A percentile compares a stretch with the other conserved stretches of the same genome.
These are phyloP conservation scores for Echinarachnius parma DNA, from an alignment of 53 echinoderm and acorn worm genomes.

Conservation along the genomic window DNA sequence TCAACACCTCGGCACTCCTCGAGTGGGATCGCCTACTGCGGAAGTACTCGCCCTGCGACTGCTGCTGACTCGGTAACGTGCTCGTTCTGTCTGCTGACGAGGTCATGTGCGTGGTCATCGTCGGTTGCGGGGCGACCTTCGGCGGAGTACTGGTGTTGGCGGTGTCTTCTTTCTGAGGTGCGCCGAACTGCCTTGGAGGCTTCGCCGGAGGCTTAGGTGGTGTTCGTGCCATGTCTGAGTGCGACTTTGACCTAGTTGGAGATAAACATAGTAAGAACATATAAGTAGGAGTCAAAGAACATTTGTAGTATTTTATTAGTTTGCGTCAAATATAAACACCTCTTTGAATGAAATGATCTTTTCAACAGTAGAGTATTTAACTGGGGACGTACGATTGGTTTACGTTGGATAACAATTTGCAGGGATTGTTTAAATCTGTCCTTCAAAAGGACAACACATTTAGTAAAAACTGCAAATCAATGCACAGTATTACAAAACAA, in stretches of 20 bases:
- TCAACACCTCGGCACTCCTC: conserved; percentile 68
- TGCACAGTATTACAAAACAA: no score
- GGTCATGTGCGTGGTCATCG: no score
- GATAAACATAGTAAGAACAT: background rate
- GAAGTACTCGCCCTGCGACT: conserved; percentile 26
- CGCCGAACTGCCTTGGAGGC: conserved; percentile 49
- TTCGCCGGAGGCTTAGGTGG: conserved; percentile 31
- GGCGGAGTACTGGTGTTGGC: conserved; percentile 28
- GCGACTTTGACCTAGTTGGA: conserved; percentile 64
- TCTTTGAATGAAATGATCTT: no score
- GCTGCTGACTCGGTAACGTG: background rate
- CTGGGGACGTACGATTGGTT: no score
- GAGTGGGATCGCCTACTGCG: conserved; percentile 49
- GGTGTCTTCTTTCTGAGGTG: conserved; percentile 7
- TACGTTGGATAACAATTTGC: no score
- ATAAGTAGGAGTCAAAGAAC: background rate
- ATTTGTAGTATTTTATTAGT: background rate
- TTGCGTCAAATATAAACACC: no score
- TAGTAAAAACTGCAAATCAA: no score
- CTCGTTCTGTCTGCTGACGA: background rate
- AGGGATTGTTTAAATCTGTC: no score
- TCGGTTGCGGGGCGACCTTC: background rate
- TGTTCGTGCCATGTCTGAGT: conserved; percentile 51
- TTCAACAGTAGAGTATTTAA: no score
- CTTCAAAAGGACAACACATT: no score